Base-by-base conservation (phyloP, 2,797 vertebrate genomes). In the Silurus lanzhouensis region DNA sequence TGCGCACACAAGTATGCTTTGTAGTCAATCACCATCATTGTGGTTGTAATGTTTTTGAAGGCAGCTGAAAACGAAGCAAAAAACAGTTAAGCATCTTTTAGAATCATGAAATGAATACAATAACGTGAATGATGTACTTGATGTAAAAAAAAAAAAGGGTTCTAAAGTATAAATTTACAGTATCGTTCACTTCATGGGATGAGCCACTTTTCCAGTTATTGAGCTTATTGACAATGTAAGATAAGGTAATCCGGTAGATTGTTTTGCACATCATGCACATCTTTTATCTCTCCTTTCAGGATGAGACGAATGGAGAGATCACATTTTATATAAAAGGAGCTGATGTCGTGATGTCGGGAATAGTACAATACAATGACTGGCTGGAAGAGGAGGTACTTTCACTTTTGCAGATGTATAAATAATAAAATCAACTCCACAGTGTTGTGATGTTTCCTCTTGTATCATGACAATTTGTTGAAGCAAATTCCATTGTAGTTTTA, bases 271-370 rank as follows among this genome's bases (percentile, higher is more conserved):
- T 58, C 31, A 27, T 46, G 25, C 46, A 61, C 27, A 67, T 25
- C 5, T 81, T 77, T 52, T 80, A 52, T 79, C 61, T 46, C 7
- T 6, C 85, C 72, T 87, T 87, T 75, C 66, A 99, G 98, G 98
- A 99, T 82, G 98, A 99, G 77, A 97, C 97, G 0, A 97, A 96
- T 0, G 98, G 98, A 87, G 98, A 99, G 88, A 99, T 99, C 88
- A 98, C 97, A 0, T 99, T 99, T 92, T 99, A 99, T 91, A 99
- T 99, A 97, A 99, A 99, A 90, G 98, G 98, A 2, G 98, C 98
- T 0, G 98, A 99, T 0, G 96, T 98, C 25, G 97, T 99, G 89
- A 99, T 99, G 98, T 96, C 97, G 0, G 97, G 97, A 76, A 99
- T 99, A 0, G 98, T 99, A 87, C 98, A 99, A 90, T 99, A 99